Conservation (phyloP, 92 coral and sea anemone species). For the Actinernus sp. region DNA sequence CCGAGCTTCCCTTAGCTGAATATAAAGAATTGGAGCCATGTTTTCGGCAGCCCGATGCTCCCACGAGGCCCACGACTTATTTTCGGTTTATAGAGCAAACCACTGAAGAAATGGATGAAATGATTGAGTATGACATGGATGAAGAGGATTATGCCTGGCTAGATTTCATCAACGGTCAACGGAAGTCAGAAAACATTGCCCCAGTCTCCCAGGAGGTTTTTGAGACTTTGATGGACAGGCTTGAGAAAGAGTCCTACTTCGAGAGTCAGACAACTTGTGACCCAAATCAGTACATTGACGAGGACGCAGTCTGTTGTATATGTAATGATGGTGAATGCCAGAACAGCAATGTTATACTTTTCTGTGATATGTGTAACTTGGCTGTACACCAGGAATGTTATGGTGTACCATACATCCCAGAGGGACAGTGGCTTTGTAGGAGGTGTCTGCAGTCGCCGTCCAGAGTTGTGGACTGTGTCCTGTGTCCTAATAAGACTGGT, state of each 20-base stretch:
- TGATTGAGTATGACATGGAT: conserved; percentile 98
- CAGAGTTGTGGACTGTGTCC: conserved; percentile 94
- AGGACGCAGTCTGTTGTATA: conserved; percentile 99
- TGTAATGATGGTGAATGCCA: conserved; percentile 99
- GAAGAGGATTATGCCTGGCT: conserved; percentile 97
- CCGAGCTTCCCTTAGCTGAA: conserved; percentile 78
- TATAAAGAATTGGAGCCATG: conserved; percentile 53
- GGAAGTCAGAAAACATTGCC: conserved; percentile 90
- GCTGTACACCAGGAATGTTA: conserved; percentile 99
- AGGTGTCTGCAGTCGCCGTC: conserved; percentile 99
- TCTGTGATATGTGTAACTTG: conserved; percentile 99
- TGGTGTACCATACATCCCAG: conserved; percentile 99
- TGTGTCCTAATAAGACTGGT: conserved; percentile 99
- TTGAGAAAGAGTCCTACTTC: conserved; percentile 97
- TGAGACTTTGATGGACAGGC: conserved; percentile 95
- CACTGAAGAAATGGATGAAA: conserved; percentile 98
- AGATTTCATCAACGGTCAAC: conserved; percentile 87
- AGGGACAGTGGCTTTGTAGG: conserved; percentile 99
- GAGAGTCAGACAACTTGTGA: conserved; percentile 98
- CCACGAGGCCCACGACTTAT: conserved; percentile 89
- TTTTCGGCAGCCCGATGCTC: conserved; percentile 89
- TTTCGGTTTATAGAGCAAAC: conserved; percentile 97
- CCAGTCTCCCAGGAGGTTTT: conserved; percentile 99
- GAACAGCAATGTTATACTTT: conserved; percentile 97
- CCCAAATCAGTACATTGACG: conserved; percentile 99